Conservation (phyloP, 2,797 vertebrate species). For the Amblyopsis hoosieri region DNA sequence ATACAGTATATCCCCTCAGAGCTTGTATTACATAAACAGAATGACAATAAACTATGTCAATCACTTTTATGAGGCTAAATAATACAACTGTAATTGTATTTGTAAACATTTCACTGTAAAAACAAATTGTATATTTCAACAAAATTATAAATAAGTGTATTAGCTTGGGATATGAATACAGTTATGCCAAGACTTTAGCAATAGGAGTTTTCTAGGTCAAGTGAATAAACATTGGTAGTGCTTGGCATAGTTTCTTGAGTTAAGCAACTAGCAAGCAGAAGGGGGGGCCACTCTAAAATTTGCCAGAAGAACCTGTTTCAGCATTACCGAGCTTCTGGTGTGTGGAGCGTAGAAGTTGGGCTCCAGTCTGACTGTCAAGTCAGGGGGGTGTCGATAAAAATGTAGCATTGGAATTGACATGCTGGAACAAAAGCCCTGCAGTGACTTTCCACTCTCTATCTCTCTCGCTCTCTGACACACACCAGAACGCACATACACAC, state of each 20-base stretch:
- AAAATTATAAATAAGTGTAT: slow-evolving; percentile 22
- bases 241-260: slow-evolving; percentile 56
- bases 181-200: slow-evolving; percentile 45
- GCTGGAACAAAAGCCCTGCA: slow-evolving; percentile 65
- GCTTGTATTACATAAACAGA: too few species aligned
- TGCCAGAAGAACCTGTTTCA: slow-evolving; percentile 63
- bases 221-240: slow-evolving; percentile 69
- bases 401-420: slow-evolving; percentile 70
- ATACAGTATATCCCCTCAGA: slow-evolving; percentile 1
- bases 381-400: slow-evolving; percentile 64
- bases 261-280: slow-evolving; percentile 31
- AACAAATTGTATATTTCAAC: too few species aligned
- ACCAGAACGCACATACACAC: too few species aligned
- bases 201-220: slow-evolving; percentile 74
- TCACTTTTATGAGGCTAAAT: too few species aligned
- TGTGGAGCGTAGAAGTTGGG: slow-evolving; percentile 55
- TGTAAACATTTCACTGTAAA: too few species aligned
- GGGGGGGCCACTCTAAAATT: slow-evolving; percentile 45
- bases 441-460: slow-evolving; percentile 62
- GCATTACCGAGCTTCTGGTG: slow-evolving; percentile 50
- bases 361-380: slow-evolving; percentile 50
- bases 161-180: slow-evolving; percentile 40
- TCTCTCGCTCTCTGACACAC: slow-evolving; percentile 11
- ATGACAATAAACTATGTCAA: too few species aligned
- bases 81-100: too few species aligned